Conservation (phyloP, 2,113 vertebrate species). For the Mobula birostris region DNA sequence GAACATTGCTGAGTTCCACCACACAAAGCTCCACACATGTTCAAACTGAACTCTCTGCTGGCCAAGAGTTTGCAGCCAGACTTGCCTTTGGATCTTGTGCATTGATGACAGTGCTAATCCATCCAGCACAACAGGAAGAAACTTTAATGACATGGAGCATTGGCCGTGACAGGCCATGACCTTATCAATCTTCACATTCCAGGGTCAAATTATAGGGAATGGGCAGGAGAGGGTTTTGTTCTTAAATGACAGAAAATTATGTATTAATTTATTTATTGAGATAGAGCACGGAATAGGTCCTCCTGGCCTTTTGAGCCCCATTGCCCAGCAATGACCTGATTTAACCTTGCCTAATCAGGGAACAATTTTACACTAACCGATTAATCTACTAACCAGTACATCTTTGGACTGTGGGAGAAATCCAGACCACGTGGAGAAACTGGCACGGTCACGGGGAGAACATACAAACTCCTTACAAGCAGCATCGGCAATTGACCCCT, state of each 20-base stretch:
- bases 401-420: no score
- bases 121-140: not conserved
- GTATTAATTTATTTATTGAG: no score
- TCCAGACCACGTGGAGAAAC: no score
- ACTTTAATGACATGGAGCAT: not conserved
- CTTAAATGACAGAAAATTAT: not conserved
- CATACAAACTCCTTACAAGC: no score
- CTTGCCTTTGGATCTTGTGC: not conserved
- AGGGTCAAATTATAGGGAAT: not conserved
- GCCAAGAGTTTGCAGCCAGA: not conserved
- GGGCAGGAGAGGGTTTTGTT: not conserved
- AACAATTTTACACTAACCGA: no score
- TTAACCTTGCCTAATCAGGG: no score
- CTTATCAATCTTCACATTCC: not conserved
- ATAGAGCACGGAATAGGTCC: no score
- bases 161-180: not conserved
- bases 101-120: not conserved
- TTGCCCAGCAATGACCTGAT: no score
- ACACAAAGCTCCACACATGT: not conserved
- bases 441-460: no score
- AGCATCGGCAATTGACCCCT: no score
- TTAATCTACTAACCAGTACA: no score
- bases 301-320: no score
- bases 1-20: not conserved
- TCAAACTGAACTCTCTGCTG: not conserved